Conservation (phyloP, 2,888 invertebrate species). For the Thelaira solivaga region DNA sequence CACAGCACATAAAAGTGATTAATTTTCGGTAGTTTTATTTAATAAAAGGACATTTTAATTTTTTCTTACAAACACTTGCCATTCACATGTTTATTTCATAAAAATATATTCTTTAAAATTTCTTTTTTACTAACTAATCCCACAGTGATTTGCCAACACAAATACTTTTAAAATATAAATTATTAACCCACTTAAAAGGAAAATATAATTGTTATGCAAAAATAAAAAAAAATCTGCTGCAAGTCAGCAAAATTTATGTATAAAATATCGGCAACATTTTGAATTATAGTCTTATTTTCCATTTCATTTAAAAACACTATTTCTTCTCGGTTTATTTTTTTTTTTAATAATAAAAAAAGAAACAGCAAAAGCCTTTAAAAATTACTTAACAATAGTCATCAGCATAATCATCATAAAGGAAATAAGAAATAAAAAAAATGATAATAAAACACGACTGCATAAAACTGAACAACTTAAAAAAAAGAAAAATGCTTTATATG, state of each 20-base stretch:
- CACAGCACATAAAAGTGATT: no score
- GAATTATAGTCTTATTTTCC: slow-evolving; percentile 5
- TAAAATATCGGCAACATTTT: not conserved
- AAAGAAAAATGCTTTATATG: no score
- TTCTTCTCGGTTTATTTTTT: not conserved
- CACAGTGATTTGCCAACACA: no score
- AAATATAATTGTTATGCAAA: not conserved
- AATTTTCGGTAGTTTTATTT: no score
- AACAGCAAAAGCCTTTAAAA: slow-evolving; percentile 23
- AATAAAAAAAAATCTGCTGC: not conserved
- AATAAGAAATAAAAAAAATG: slow-evolving; percentile 5
- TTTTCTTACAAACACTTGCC: no score
- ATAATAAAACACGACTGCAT: not conserved
- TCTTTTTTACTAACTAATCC: no score
- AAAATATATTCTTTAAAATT: no score
- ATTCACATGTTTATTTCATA: no score
- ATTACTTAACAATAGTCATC: slow-evolving; percentile 44
- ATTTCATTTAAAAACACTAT: slow-evolving; percentile 23
- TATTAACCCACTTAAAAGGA: slow-evolving; percentile 10
- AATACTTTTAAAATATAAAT: not conserved
- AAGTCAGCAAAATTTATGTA: not conserved
- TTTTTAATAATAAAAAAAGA: not conserved
- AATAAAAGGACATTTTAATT: no score
- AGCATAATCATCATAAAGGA: slow-evolving; percentile 28
- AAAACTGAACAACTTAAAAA: not conserved